These are phyloP conservation scores for Pseudomyrmex pallidus DNA, from an alignment of 1,140 invertebrate genomes.

Conservation along the genomic window DNA sequence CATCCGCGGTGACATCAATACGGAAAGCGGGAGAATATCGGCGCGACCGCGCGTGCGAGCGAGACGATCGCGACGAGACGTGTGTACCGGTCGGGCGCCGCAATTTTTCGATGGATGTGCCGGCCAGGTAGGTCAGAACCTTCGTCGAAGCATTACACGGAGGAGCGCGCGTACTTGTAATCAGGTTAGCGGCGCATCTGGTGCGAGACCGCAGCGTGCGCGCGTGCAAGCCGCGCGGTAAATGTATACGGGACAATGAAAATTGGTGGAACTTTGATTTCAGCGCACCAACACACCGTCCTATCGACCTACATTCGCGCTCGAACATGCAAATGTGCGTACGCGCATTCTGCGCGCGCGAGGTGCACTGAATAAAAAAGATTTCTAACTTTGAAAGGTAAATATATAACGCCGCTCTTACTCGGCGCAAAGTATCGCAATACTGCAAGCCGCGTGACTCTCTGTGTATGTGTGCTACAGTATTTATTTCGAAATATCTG, in stretches of 20 bases:
- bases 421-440: neutral
- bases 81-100: too few relatives aligned
- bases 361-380: neutral
- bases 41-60: neutral
- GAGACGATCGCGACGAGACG: neutral
- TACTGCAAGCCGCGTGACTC: neutral
- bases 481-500: neutral
- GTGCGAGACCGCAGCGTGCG: conserved; percentile 30
- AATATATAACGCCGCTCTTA: neutral
- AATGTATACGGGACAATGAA: conserved; percentile 29
- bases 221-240: neutral
- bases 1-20: conserved; percentile 17
- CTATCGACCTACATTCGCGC: neutral
- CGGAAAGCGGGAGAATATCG: too few relatives aligned
- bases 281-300: conserved; percentile 8
- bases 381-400: neutral
- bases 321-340: neutral
- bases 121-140: conserved; percentile 40
- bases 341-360: neutral
- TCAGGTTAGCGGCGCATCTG: conserved; percentile 50
- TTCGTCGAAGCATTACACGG: conserved; percentile 52
- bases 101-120: conserved; percentile 35
- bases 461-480: too few relatives aligned
- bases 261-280: conserved; percentile 44
- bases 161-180: conserved; percentile 15